Evolutionary conservation across 2,888 invertebrate species (phyloP).

Genomic region (Orthonychiurus folsomi): DNA sequence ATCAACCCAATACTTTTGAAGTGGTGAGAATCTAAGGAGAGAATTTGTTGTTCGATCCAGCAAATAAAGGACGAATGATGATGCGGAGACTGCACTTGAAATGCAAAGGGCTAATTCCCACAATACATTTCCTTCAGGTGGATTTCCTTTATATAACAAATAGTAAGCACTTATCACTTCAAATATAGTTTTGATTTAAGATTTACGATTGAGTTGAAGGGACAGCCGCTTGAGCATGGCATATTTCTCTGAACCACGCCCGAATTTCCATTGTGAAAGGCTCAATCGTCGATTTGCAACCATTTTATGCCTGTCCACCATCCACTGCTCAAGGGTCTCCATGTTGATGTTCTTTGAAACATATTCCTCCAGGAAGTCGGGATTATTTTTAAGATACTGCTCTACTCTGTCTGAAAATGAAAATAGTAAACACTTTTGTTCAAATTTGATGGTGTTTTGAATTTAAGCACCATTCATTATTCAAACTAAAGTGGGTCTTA

Average conservation of each 20-base stretch:
- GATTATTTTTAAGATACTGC: slow-evolving; percentile 53
- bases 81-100: slow-evolving; percentile 56
- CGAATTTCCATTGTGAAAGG: slow-evolving; percentile 47
- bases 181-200: too few relatives aligned
- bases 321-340: slow-evolving; percentile 59
- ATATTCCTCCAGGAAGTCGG: slow-evolving; percentile 57
- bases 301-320: slow-evolving; percentile 51
- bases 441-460: too few relatives aligned
- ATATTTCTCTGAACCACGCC: slow-evolving; percentile 37
- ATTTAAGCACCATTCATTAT: neutral
- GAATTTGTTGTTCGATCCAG: slow-evolving; percentile 44
- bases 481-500: too few relatives aligned
- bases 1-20: slow-evolving; percentile 6
- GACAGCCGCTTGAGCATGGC: slow-evolving; percentile 18
- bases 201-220: slow-evolving; percentile 8
- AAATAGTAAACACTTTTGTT: neutral
- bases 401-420: slow-evolving; percentile 45
- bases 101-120: slow-evolving; percentile 60
- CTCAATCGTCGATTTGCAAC: slow-evolving; percentile 51
- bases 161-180: too few relatives aligned
- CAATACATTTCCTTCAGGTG: slow-evolving; percentile 56
- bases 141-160: too few relatives aligned
- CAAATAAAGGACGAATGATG: slow-evolving; percentile 56
- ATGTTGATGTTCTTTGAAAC: slow-evolving; percentile 55
- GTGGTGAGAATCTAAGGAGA: slow-evolving; percentile 10